Conservation (phyloP, 1,140 invertebrate species). For the Bombus waltoni region DNA sequence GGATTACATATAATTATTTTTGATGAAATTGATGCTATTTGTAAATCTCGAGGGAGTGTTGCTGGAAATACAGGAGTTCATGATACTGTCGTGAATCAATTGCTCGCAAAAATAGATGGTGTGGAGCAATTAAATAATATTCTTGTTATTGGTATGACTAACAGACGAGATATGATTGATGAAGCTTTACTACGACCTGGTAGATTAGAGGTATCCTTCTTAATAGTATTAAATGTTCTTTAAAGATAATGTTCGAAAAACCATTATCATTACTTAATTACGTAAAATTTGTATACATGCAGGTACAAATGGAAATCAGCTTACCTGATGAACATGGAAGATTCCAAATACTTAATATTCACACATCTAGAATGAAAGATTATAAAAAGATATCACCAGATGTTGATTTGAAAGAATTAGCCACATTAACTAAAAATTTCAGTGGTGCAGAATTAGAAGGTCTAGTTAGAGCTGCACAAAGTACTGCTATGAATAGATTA, state of each 20-base stretch:
- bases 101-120: constrained; percentile 99
- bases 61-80: constrained; percentile 98
- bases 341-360: constrained; percentile 98
- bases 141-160: constrained; percentile 99
- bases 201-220: constrained; percentile 88
- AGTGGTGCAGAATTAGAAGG: constrained; percentile 99
- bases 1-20: constrained; percentile 99
- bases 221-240: constrained; percentile 1
- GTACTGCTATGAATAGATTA: constrained; percentile 98
- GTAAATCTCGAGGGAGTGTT: constrained; percentile 98
- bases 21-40: constrained; percentile 99
- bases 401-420: constrained; percentile 94
- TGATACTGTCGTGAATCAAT: constrained; percentile 99
- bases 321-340: constrained; percentile 97
- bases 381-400: constrained; percentile 95
- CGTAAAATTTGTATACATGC: constrained; percentile 5
- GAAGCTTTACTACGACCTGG: constrained; percentile 98
- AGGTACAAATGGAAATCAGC: constrained; percentile 99
- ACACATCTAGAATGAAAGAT: constrained; percentile 95
- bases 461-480: constrained; percentile 98
- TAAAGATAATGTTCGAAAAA: constrained; percentile 14
- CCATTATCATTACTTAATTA: background rate
- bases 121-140: constrained; percentile 99
- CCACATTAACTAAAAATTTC: constrained; percentile 97
- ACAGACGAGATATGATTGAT: constrained; percentile 99